These are phyloP conservation scores for Microtus pennsylvanicus DNA, from an alignment of 2,113 vertebrate genomes.

Conservation along the genomic window DNA sequence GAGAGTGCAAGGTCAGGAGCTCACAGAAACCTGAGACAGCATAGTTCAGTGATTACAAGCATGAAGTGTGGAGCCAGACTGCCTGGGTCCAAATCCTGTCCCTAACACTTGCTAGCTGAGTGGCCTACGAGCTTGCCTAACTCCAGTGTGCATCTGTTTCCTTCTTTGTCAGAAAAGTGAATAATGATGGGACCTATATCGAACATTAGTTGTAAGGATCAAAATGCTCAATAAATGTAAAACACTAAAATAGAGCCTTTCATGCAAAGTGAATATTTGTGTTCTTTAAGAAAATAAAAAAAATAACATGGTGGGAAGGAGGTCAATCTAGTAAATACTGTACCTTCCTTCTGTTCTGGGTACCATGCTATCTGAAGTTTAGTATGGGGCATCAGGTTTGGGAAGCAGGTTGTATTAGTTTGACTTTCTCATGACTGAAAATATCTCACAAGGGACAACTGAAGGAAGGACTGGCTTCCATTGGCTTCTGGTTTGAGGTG, in stretches of 20 bases:
- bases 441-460: not conserved
- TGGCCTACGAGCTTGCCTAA: slow-evolving; percentile 3
- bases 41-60: slow-evolving; percentile 60
- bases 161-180: slow-evolving; percentile 27
- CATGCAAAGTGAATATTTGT: not conserved
- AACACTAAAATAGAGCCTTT: not conserved
- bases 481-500: not conserved
- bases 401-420: not conserved
- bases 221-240: slow-evolving; percentile 42
- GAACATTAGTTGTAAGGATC: slow-evolving; percentile 14
- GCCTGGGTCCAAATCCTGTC: slow-evolving; percentile 48
- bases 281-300: slow-evolving; percentile 20
- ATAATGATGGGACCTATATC: not conserved
- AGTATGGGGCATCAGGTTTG: not conserved
- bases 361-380: not conserved
- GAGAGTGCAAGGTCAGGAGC: slow-evolving; percentile 61
- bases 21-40: slow-evolving; percentile 50
- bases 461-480: not conserved
- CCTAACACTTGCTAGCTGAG: slow-evolving; percentile 29
- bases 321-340: slow-evolving; percentile 20
- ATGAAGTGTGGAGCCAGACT: slow-evolving; percentile 61
- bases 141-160: slow-evolving; percentile 13
- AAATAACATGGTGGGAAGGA: not conserved
- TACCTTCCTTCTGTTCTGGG: not conserved
- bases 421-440: not conserved